Evolutionary conservation across 2,797 vertebrate species (phyloP).

Genomic region (Novumbra hubbsi): DNA sequence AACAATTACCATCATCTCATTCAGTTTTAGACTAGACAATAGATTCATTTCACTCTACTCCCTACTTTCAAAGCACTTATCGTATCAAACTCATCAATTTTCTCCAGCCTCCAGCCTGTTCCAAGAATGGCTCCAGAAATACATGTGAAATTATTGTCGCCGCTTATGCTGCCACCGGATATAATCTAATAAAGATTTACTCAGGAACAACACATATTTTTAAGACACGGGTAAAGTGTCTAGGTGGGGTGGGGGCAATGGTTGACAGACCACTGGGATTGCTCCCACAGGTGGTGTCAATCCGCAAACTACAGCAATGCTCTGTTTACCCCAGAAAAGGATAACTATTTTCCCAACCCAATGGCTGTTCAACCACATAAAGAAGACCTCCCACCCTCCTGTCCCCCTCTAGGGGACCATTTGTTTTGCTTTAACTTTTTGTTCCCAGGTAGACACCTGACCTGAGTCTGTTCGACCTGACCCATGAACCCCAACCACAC

Average conservation of each 20-base stretch:
- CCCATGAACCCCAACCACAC: not conserved
- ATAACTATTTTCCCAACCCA: not conserved
- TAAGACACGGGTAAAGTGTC: constrained; percentile 65
- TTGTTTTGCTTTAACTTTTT: too few species aligned
- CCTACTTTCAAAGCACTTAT: constrained; percentile 62
- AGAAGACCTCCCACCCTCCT: too few species aligned
- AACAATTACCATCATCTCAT: not conserved
- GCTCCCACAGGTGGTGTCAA: constrained; percentile 68
- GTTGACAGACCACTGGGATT: constrained; percentile 49
- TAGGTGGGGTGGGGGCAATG: constrained; percentile 39
- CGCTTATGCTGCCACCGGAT: constrained; percentile 68
- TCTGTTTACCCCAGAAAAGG: constrained; percentile 40
- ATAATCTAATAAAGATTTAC: constrained; percentile 65
- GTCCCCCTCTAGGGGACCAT: too few species aligned
- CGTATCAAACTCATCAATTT: constrained; percentile 73
- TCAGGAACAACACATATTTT: constrained; percentile 50
- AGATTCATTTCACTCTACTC: constrained; percentile 37
- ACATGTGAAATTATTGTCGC: constrained; percentile 62
- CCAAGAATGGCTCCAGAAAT: constrained; percentile 70
- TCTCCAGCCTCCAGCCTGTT: constrained; percentile 69
- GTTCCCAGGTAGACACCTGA: too few species aligned
- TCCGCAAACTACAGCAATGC: constrained; percentile 58
- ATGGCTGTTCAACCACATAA: too few species aligned
- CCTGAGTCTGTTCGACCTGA: too few species aligned
- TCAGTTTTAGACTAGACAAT: not conserved